phyloP scores from a whole-genome alignment of 2,113 vertebrate genomes.

The Semicossyphus pulcher region DNA sequence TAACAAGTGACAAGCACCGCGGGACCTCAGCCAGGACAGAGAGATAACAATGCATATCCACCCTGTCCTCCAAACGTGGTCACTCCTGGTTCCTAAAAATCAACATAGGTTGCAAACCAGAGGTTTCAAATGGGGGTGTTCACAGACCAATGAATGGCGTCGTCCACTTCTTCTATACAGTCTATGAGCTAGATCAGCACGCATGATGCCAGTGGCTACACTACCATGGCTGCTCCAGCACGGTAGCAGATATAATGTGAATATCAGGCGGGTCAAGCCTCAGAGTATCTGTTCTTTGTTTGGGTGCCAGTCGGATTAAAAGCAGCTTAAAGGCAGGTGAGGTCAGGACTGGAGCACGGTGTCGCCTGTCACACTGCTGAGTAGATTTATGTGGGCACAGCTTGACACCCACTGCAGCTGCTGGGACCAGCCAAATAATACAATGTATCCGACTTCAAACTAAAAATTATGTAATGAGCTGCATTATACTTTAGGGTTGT shows the following conservation, averaged over 20 bases:
- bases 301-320: neutral
- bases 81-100: no score
- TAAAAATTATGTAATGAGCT: no score
- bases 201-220: neutral
- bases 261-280: neutral
- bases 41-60: no score
- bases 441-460: neutral
- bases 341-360: neutral
- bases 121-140: no score
- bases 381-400: neutral
- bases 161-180: neutral
- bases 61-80: no score
- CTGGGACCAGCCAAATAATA: neutral
- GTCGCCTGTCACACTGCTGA: neutral
- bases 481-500: no score
- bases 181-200: neutral
- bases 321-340: conserved; percentile 3
- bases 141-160: no score
- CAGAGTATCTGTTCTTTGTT: neutral
- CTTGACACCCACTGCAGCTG: neutral
- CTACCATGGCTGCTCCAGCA: neutral
- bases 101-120: no score
- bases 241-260: neutral
- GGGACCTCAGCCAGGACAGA: no score
- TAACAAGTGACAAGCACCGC: no score